These are phyloP conservation scores for Xiphorhynchus elegans DNA, from an alignment of 2,113 vertebrate genomes.

Conservation along the genomic window DNA sequence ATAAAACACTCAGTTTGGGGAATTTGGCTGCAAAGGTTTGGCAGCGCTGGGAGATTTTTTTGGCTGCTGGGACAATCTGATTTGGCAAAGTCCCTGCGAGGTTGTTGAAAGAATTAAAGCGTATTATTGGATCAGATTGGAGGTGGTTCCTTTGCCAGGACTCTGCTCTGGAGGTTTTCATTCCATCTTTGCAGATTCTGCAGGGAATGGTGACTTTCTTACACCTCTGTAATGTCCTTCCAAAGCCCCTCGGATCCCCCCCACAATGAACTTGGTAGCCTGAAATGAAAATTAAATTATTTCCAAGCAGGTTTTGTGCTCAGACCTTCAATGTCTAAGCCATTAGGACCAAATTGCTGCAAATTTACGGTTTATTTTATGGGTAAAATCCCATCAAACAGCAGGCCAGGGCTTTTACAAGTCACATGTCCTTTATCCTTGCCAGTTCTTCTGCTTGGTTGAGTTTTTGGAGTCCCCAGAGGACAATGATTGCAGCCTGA, in stretches of 20 bases:
- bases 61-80: background rate
- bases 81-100: background rate
- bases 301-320: background rate
- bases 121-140: background rate
- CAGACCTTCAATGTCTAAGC: background rate
- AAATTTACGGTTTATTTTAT: background rate
- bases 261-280: background rate
- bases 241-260: background rate
- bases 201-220: background rate
- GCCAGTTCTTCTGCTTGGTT: background rate
- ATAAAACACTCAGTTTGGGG: background rate
- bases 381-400: background rate
- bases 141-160: background rate
- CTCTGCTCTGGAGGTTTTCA: background rate
- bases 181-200: background rate
- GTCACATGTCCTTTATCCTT: background rate
- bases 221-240: fast-evolving
- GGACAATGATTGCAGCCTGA: background rate
- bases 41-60: background rate
- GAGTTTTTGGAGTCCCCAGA: background rate
- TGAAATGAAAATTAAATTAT: background rate
- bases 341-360: background rate
- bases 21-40: background rate
- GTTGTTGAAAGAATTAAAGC: slow-evolving; percentile 14
- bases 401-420: background rate